Evolutionary conservation across 2,113 vertebrate genomes (phyloP).

Genomic region (Mobula hypostoma): DNA sequence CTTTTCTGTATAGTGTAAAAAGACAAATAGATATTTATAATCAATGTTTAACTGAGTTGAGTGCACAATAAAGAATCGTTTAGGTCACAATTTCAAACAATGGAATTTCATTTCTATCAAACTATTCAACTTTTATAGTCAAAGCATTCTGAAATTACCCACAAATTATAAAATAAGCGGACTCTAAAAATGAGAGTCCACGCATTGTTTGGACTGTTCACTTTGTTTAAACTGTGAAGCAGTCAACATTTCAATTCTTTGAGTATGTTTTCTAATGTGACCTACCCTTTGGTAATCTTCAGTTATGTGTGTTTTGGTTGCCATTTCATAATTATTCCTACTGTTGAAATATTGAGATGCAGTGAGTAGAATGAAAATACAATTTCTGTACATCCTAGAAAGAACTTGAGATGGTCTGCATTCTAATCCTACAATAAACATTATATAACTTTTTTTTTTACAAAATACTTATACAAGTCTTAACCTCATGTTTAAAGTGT

Average conservation of each 20-base stretch:
- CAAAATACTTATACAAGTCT: not conserved
- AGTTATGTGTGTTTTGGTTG: not conserved
- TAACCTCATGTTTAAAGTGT: not conserved
- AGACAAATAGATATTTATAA: constrained; percentile 1
- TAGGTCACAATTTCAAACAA: not conserved
- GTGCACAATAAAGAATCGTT: not conserved
- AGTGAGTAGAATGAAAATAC: constrained; percentile 10
- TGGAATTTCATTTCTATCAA: not conserved
- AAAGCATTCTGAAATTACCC: not conserved
- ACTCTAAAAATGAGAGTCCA: constrained; percentile 1
- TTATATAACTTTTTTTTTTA: not conserved
- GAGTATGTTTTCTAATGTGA: not conserved
- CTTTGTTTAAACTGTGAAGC: constrained; percentile 11
- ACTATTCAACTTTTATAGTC: too few species aligned
- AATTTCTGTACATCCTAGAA: not conserved
- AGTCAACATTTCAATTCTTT: constrained; percentile 18
- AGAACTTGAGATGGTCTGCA: not conserved
- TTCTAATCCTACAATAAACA: constrained; percentile 30
- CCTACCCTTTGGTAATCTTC: constrained; percentile 18
- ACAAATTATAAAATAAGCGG: not conserved
- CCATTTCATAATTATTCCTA: constrained; percentile 4
- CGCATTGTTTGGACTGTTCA: constrained; percentile 26
- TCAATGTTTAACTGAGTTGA: not conserved
- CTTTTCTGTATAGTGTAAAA: not conserved
- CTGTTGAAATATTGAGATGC: constrained; percentile 16